These are phyloP conservation scores for Proctacanthus coquilletti DNA, from an alignment of 1,140 invertebrate species.

Conservation along the genomic window DNA sequence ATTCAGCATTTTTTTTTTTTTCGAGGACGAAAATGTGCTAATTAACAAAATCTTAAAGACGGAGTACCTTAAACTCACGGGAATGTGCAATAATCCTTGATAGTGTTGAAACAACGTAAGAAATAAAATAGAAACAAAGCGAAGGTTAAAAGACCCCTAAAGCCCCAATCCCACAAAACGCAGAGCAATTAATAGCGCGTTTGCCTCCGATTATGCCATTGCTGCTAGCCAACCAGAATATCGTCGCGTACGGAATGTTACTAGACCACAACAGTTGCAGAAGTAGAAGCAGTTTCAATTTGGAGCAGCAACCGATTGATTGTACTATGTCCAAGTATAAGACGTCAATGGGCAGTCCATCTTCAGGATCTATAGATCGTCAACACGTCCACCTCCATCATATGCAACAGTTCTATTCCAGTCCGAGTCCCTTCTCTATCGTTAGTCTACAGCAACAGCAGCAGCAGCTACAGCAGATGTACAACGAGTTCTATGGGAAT, in stretches of 20 bases:
- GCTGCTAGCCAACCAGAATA: background rate
- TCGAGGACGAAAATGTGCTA: too few relatives aligned
- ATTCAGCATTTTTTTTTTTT: too few relatives aligned
- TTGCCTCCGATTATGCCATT: slow-evolving; percentile 4
- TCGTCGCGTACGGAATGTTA: slow-evolving; percentile 1
- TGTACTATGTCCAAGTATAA: slow-evolving; percentile 1
- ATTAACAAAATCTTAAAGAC: too few relatives aligned
- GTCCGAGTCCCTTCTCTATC: too few relatives aligned
- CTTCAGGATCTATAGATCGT: background rate
- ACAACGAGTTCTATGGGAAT: slow-evolving; percentile 1
- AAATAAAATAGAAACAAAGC: too few relatives aligned
- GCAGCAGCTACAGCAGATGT: slow-evolving; percentile 2
- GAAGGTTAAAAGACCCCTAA: too few relatives aligned
- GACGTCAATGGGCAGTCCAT: background rate
- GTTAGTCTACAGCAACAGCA: slow-evolving; percentile 1
- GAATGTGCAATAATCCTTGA: too few relatives aligned
- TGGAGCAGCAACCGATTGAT: slow-evolving; percentile 1
- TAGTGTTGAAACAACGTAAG: too few relatives aligned
- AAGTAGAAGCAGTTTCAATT: slow-evolving; percentile 1
- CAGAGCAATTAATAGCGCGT: too few relatives aligned
- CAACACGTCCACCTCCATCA: slow-evolving; percentile 1
- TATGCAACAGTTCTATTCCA: too few relatives aligned
- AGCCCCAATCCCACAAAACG: too few relatives aligned
- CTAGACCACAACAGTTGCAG: background rate
- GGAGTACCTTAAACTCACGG: too few relatives aligned